Conservation (phyloP, 2,888 invertebrate species). For the Leucoptera coffeella region DNA sequence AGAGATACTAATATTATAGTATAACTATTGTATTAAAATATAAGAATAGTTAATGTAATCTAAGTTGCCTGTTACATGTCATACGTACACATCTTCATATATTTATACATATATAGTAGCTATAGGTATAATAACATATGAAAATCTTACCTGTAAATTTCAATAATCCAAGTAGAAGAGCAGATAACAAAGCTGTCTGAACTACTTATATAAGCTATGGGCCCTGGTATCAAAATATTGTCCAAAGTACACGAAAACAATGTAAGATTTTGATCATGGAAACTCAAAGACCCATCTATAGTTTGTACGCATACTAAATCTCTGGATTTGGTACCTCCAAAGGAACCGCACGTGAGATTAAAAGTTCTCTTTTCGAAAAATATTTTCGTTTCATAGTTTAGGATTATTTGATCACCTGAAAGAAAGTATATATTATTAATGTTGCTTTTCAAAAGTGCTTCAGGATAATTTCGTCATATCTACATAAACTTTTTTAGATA, state of each 20-base stretch:
- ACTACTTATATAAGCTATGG: conserved; percentile 71
- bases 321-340: conserved; percentile 75
- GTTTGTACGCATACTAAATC: conserved; percentile 91
- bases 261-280: conserved; percentile 91
- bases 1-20: too few species aligned
- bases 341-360: conserved; percentile 74
- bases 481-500: too few species aligned
- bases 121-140: too few species aligned
- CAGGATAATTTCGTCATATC: too few species aligned
- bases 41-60: too few species aligned
- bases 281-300: conserved; percentile 80
- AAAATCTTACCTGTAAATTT: conserved; percentile 71
- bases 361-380: conserved; percentile 70
- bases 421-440: too few species aligned
- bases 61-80: too few species aligned
- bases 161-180: conserved; percentile 75
- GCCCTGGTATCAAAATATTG: conserved; percentile 76
- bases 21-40: too few species aligned
- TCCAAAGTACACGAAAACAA: conserved; percentile 77
- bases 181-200: conserved; percentile 83
- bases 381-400: conserved; percentile 75
- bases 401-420: conserved; percentile 62
- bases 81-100: too few species aligned
- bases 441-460: too few species aligned
- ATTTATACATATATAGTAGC: too few species aligned